Conservation (phyloP, 1,140 invertebrate genomes). For the Cyphomyrmex costatus region DNA sequence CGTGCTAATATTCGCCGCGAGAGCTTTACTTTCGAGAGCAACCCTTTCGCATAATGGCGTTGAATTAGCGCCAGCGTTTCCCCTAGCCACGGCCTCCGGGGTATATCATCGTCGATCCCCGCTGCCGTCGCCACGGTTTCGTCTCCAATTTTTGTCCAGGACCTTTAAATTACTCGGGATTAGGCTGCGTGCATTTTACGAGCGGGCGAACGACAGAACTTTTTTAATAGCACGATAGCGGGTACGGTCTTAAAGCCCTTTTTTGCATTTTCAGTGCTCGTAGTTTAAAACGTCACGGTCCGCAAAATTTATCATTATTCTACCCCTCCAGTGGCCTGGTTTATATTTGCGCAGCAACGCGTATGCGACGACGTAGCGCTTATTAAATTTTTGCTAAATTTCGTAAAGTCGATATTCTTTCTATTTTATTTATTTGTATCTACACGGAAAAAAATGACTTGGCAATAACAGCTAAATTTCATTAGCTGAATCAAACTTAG, state of each 20-base stretch:
- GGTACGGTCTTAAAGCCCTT: slow-evolving; percentile 67
- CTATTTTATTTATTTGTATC: not conserved
- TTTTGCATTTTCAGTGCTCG: slow-evolving; percentile 76
- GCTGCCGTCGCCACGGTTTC: slow-evolving; percentile 15
- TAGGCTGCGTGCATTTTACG: slow-evolving; percentile 81
- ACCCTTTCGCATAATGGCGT: slow-evolving; percentile 78
- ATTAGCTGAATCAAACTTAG: too few relatives aligned
- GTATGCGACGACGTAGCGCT: slow-evolving; percentile 4
- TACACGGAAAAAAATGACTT: too few relatives aligned
- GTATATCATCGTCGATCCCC: slow-evolving; percentile 48
- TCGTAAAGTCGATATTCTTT: not conserved
- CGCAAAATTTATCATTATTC: slow-evolving; percentile 70
- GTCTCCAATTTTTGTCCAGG: slow-evolving; percentile 73
- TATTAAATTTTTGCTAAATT: slow-evolving; percentile 43
- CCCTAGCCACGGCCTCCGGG: slow-evolving; percentile 31
- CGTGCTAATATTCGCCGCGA: slow-evolving; percentile 52
- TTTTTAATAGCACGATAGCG: slow-evolving; percentile 79
- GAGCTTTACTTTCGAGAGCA: slow-evolving; percentile 68
- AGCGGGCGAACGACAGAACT: slow-evolving; percentile 77
- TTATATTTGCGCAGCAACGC: slow-evolving; percentile 42
- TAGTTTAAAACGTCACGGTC: slow-evolving; percentile 49
- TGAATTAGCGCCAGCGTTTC: slow-evolving; percentile 76
- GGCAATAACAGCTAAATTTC: too few relatives aligned
- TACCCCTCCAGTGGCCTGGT: slow-evolving; percentile 45
- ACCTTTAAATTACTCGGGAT: slow-evolving; percentile 81